Base-by-base conservation (phyloP, 2,113 vertebrate species). In the Scatophagus argus region DNA sequence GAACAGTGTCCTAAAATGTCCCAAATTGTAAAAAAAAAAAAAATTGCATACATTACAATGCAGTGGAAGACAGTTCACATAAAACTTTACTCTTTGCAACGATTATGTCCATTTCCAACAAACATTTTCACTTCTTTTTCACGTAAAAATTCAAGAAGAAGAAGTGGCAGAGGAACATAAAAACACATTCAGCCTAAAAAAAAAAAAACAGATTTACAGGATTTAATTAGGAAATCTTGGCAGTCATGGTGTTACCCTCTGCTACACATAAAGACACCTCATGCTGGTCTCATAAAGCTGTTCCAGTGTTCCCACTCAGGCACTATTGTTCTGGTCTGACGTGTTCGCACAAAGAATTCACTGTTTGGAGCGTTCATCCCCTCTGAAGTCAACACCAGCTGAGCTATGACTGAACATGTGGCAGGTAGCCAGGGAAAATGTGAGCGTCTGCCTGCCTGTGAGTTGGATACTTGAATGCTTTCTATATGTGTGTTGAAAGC, bases 361-460 rank as follows among this genome's bases (percentile, higher is more conserved):
- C 71, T 93, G 87, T 92, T 25, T 2, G 51, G 51, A 21, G 52
- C 11, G 0, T 49, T 59, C 5, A 3, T 70, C 73, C 65, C 55
- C 34, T 84, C 75, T 85, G 83, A 88, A 84, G 89, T 89, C 90
- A 84, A 77, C 87, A 90, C 89, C 92, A 93, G 89, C 89, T 92
- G 90, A 90, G 81, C 89, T 66, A 61, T 87, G 88, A 91, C 71
- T 65, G n/a, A 81, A 78, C 85, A 60, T 13, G 80, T 84, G 89
- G 87, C 83, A 25, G 70, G 83, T 38, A 43, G 86, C 88, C 91
- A 92, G 59, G 31, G 61, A 7, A 47, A 36, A 31, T 49, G 55
- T 74, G 49, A 55, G 46, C 27, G 51, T 82, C 14, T 64, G 68
- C 23, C 9, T 74, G 71, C 19, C 31, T 63, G 65, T 27, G 68